phyloP scores from a whole-genome alignment of 2,797 vertebrate species.

The Helostoma temminkii region DNA sequence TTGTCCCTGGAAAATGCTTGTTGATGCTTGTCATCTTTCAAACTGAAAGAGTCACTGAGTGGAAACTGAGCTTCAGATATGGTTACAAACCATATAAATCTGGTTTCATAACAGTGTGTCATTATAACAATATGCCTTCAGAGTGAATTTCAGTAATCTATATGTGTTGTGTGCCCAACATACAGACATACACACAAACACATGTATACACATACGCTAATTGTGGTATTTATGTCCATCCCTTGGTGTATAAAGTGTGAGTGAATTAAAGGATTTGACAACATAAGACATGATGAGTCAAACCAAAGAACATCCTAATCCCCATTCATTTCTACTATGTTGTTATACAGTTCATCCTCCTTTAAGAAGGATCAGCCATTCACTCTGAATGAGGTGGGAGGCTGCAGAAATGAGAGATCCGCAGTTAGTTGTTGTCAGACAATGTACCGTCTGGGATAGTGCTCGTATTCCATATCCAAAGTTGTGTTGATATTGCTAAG shows the following conservation, averaged over 20 bases:
- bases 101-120: slow-evolving; percentile 4
- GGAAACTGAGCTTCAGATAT: not conserved
- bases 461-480: slow-evolving; percentile 10
- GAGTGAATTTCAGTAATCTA: not conserved
- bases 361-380: slow-evolving; percentile 62
- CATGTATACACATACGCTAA: not conserved
- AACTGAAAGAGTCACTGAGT: not conserved
- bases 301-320: slow-evolving; percentile 60
- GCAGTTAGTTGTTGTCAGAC: slow-evolving; percentile 27
- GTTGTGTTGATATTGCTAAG: slow-evolving; percentile 8
- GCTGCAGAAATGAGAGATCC: slow-evolving; percentile 40
- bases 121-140: not conserved
- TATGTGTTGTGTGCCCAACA: not conserved
- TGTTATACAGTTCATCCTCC: slow-evolving; percentile 55
- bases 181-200: not conserved
- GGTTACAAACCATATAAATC: not conserved
- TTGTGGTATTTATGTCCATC: slow-evolving; percentile 2
- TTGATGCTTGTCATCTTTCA: not conserved
- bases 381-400: slow-evolving; percentile 59
- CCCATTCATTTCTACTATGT: slow-evolving; percentile 38
- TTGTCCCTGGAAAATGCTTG: not conserved
- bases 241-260: slow-evolving; percentile 39
- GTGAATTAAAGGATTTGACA: slow-evolving; percentile 49
- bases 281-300: slow-evolving; percentile 39
- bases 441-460: slow-evolving; percentile 13